Conservation (phyloP, 1,140 invertebrate genomes). For the Drosophila triauraria region DNA sequence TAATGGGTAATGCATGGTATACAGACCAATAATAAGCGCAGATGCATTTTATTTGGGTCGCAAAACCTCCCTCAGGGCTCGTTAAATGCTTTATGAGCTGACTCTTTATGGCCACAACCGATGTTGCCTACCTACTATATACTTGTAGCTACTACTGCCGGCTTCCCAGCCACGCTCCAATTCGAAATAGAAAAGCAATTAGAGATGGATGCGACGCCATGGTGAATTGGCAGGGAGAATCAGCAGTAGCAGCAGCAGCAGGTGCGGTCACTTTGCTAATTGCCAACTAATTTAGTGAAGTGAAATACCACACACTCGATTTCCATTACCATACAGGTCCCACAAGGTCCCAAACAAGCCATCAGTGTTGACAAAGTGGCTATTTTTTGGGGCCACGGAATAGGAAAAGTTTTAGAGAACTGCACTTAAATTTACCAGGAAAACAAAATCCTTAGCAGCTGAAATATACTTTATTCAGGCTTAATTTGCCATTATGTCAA, state of each 20-base stretch:
- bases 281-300: conserved; percentile 70
- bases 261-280: conserved; percentile 66
- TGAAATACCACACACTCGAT: conserved; percentile 25
- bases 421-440: no score
- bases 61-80: conserved; percentile 20
- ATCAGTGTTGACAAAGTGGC: conserved; percentile 11
- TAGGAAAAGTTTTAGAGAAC: no score
- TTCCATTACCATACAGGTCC: not conserved
- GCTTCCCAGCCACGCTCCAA: conserved; percentile 17
- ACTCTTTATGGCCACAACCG: conserved; percentile 39
- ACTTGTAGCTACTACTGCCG: conserved; percentile 3
- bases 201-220: conserved; percentile 32
- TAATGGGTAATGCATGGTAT: conserved; percentile 20
- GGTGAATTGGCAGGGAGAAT: conserved; percentile 15
- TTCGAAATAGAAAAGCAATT: conserved; percentile 49
- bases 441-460: no score
- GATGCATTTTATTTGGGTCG: conserved; percentile 39
- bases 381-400: not conserved
- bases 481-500: no score
- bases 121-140: conserved; percentile 6
- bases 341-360: not conserved
- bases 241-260: conserved; percentile 10
- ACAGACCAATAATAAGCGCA: conserved; percentile 40
- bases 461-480: no score
- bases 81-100: conserved; percentile 58